Base-by-base conservation (phyloP, 2,113 vertebrate species). In the Heliornis fulica region DNA sequence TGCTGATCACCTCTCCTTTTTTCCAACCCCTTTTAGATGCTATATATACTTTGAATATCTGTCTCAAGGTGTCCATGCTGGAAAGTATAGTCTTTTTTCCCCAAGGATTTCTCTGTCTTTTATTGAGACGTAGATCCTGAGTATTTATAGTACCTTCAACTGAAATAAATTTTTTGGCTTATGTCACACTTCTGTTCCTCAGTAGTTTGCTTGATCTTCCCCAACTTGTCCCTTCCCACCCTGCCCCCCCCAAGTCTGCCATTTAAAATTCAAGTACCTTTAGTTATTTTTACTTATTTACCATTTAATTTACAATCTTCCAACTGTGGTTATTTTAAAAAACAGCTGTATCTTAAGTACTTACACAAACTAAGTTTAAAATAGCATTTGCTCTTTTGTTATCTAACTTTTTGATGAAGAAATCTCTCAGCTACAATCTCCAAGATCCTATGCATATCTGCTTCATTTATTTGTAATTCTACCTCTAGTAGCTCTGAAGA, bases 191-290 rank as follows among this genome's bases (percentile, higher is more conserved):
- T 88, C 48, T 83, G 10, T 86, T 22, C 43, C 29, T 85, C 36
- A 50, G 26, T 17, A 78, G 22, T 68, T 86, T 85, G 6, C 17
- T 77, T 76, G 13, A 13, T 76, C 54, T 86, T 74, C 11, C 11
- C 7, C 60, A 87, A 9, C 8, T 36, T 51, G 1, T 60, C n/a
- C n/a, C n/a, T 87, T 26, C 2, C 3, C 60, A 69, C 56, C 19
- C 25, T 16, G 4, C 1, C 0, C 8, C 17, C 15, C 13, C 18
- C 15, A 48, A 31, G 7, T 50, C 20, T 63, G 3, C 13, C 6
- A 65, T 84, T 81, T 94, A 7, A 91, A 74, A 89, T 78, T 38
- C 7, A 78, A 18, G 11, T 32, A 66, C 5, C 5, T 85, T 83
- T 34, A 70, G 16, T 50, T 84, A 51, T 78, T 78, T 32, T 22